phyloP scores from a whole-genome alignment of 2,888 invertebrate genomes.

The Cataglyphis cursor region DNA sequence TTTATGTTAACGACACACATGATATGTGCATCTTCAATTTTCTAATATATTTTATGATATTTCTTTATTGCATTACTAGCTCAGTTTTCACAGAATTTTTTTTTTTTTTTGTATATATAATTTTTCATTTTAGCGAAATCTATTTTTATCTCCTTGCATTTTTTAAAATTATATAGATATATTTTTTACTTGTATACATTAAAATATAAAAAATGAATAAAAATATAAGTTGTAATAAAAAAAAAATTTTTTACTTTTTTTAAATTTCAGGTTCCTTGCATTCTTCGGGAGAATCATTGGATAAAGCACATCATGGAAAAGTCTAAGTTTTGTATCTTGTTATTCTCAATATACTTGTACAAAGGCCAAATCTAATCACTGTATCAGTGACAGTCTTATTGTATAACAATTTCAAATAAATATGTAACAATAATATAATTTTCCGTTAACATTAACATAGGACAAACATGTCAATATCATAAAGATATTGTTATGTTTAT shows the following conservation, averaged over 20 bases:
- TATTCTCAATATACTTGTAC: slow-evolving; percentile 58
- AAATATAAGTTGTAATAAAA: background rate
- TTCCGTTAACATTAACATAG: slow-evolving; percentile 50
- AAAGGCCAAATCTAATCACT: slow-evolving; percentile 62
- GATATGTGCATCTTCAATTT: background rate
- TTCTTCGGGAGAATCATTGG: slow-evolving; percentile 85
- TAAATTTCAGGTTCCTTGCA: slow-evolving; percentile 84
- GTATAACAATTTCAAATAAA: slow-evolving; percentile 60
- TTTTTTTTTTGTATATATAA: background rate
- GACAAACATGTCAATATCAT: slow-evolving; percentile 51
- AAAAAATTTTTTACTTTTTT: slow-evolving; percentile 16
- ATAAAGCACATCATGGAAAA: slow-evolving; percentile 84
- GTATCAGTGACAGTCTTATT: slow-evolving; percentile 55
- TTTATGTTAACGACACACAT: slow-evolving; percentile 20
- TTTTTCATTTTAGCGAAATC: slow-evolving; percentile 10
- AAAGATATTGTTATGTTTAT: slow-evolving; percentile 54
- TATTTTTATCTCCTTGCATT: background rate
- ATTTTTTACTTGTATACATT: background rate
- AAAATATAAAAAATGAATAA: background rate
- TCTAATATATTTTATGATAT: background rate
- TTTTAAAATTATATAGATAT: slow-evolving; percentile 12
- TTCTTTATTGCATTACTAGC: background rate
- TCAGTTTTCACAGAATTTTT: background rate
- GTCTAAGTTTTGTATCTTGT: slow-evolving; percentile 79
- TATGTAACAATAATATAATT: slow-evolving; percentile 58